Conservation (phyloP, 2,797 vertebrate species). For the Dromococcyx pavoninus region DNA sequence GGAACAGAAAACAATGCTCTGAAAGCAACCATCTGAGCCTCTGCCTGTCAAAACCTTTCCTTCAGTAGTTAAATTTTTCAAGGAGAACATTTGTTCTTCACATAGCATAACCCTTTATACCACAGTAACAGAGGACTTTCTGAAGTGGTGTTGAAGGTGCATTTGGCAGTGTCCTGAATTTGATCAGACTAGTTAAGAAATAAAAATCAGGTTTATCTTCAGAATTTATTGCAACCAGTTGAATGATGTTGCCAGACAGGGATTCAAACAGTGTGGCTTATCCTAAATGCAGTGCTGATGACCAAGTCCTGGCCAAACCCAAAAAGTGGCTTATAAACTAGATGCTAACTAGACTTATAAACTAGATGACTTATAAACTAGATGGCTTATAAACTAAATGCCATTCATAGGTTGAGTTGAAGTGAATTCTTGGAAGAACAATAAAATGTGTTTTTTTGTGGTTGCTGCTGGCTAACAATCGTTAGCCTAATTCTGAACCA, state of each 20-base stretch:
- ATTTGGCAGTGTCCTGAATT: neutral
- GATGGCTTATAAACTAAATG: no score
- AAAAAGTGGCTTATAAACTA: neutral
- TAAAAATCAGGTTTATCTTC: neutral
- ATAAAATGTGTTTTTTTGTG: neutral
- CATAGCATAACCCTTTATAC: neutral
- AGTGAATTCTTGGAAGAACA: neutral
- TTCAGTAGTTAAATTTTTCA: neutral
- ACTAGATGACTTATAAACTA: no score
- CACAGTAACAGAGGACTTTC: neutral
- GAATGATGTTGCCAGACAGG: neutral
- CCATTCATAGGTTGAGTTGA: neutral
- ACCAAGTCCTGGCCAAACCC: neutral
- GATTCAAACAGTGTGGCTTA: neutral
- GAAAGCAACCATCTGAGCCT: neutral
- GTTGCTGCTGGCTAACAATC: neutral
- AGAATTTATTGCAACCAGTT: neutral
- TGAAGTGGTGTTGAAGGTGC: neutral
- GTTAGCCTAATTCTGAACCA: neutral
- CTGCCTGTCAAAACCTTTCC: neutral
- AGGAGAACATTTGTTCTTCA: neutral
- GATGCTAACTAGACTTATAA: no score
- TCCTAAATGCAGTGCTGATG: neutral
- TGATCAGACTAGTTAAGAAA: neutral
- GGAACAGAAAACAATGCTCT: neutral